Evolutionary conservation across 1,140 invertebrate genomes (phyloP).

Genomic region (Pissodes strobi): DNA sequence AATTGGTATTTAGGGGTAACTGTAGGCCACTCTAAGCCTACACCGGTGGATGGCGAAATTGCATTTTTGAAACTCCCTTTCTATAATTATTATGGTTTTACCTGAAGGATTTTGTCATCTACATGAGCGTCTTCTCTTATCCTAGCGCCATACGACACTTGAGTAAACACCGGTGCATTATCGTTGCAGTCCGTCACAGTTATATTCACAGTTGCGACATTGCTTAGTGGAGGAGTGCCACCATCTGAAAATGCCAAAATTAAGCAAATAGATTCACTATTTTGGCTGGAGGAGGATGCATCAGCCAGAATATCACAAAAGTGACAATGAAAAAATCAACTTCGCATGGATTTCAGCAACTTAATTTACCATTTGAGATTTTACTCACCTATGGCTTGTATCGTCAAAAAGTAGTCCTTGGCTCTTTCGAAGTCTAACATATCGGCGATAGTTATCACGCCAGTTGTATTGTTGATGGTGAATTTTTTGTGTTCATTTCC

Average conservation of each 20-base stretch:
- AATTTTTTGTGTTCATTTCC: conserved; percentile 89
- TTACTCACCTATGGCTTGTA: conserved; percentile 71
- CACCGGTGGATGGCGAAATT: too few relatives aligned
- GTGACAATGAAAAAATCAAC: too few relatives aligned
- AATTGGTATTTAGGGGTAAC: too few relatives aligned
- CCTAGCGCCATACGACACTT: conserved; percentile 76
- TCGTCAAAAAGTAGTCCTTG: conserved; percentile 84
- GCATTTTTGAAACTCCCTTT: too few relatives aligned
- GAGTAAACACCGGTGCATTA: conserved; percentile 82
- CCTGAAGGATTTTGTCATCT: conserved; percentile 72
- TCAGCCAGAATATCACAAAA: too few relatives aligned
- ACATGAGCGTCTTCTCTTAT: conserved; percentile 78
- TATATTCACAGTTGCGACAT: conserved; percentile 86
- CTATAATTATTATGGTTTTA: conserved; percentile 55
- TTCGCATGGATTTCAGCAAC: too few relatives aligned
- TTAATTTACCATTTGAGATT: too few relatives aligned
- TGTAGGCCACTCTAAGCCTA: too few relatives aligned
- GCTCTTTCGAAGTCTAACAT: conserved; percentile 84
- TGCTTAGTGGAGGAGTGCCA: conserved; percentile 81
- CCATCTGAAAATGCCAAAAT: conserved; percentile 70
- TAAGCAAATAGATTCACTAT: too few relatives aligned
- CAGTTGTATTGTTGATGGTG: conserved; percentile 71
- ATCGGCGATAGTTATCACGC: conserved; percentile 76
- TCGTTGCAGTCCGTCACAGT: conserved; percentile 88
- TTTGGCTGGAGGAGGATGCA: too few relatives aligned